Evolutionary conservation across 2,113 vertebrate genomes (phyloP).

Genomic region (Procavia capensis): DNA sequence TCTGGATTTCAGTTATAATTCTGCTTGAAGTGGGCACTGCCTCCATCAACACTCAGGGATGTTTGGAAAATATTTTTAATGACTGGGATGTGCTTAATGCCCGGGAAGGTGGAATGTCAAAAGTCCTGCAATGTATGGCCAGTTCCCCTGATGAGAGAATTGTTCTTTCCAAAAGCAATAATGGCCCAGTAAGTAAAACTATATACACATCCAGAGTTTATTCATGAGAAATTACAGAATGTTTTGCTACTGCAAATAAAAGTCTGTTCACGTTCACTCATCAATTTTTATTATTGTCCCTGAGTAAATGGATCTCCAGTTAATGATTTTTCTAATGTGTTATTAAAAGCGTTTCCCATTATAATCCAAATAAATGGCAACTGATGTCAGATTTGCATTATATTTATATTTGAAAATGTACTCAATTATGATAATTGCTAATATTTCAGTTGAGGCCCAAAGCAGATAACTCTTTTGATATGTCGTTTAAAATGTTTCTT

Average conservation of each 20-base stretch:
- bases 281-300: constrained; percentile 75
- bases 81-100: background rate
- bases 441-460: constrained; percentile 62
- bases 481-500: constrained; percentile 62
- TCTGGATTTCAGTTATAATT: background rate
- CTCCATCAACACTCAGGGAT: fast-evolving
- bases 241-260: constrained; percentile 53
- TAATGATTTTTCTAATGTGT: constrained; percentile 78
- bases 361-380: constrained; percentile 72
- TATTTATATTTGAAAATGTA: constrained; percentile 75
- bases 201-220: background rate
- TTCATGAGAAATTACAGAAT: constrained; percentile 59
- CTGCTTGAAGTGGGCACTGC: background rate
- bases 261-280: constrained; percentile 54
- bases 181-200: background rate
- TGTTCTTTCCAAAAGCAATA: background rate
- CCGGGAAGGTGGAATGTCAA: background rate
- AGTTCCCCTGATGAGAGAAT: background rate
- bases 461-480: constrained; percentile 61
- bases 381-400: constrained; percentile 73
- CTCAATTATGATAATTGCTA: constrained; percentile 74
- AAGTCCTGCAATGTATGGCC: background rate
- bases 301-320: constrained; percentile 64
- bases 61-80: background rate
- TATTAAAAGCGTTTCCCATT: constrained; percentile 78